These are phyloP conservation scores for Emydocephalus ijimae DNA, from an alignment of 2,113 vertebrate genomes.

Conservation along the genomic window DNA sequence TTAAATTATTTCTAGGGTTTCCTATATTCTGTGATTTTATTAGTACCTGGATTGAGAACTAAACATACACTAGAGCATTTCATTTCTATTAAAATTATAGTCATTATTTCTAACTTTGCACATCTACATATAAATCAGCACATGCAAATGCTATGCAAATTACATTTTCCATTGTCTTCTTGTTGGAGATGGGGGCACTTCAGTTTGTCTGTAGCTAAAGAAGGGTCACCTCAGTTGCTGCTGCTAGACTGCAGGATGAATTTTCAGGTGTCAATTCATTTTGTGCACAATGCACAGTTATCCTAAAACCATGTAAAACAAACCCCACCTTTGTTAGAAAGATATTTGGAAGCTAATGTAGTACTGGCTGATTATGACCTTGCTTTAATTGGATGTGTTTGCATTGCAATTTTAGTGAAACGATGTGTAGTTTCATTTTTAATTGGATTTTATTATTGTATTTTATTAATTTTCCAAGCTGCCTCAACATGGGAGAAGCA, in stretches of 20 bases:
- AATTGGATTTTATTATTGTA: constrained; percentile 8
- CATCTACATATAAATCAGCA: not conserved
- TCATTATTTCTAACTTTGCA: not conserved
- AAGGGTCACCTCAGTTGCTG: not conserved
- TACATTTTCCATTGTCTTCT: not conserved
- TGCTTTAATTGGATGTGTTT: constrained; percentile 8
- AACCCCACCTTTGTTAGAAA: constrained; percentile 3
- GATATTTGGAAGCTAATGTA: not conserved
- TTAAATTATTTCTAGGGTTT: not conserved
- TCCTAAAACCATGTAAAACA: not conserved
- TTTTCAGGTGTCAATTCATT: not conserved
- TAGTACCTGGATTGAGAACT: not conserved
- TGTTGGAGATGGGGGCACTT: not conserved
- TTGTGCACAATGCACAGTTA: not conserved
- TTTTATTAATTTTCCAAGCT: not conserved
- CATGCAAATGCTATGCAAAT: not conserved
- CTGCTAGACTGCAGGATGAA: not conserved
- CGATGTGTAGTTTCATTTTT: not conserved
- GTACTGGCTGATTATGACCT: not conserved
- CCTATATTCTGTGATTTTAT: not conserved
- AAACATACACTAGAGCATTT: not conserved
- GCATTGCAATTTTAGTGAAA: constrained; percentile 1
- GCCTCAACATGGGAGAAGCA: not conserved
- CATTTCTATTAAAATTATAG: not conserved
- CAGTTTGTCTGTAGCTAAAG: not conserved